Conservation (phyloP, 2,888 invertebrate species). For the Drosophila kambysellisi region DNA sequence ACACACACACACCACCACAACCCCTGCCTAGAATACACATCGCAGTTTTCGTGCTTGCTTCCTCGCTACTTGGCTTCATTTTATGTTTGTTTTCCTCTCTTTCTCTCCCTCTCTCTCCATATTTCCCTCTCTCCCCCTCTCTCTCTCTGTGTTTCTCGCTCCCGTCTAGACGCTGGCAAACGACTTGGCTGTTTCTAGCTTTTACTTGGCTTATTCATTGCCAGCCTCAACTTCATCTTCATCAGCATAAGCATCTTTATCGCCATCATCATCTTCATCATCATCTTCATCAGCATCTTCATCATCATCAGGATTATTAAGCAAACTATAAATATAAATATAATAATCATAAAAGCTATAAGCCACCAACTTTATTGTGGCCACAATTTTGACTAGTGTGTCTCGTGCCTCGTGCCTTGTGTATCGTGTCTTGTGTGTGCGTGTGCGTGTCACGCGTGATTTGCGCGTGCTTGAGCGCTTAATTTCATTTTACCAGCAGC, state of each 20-base stretch:
- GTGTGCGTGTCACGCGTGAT: slow-evolving; percentile 71
- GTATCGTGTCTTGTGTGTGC: slow-evolving; percentile 27
- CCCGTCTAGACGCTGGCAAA: slow-evolving; percentile 43
- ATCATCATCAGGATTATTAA: slow-evolving; percentile 3
- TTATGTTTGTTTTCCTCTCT: slow-evolving; percentile 57
- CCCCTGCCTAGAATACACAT: neutral
- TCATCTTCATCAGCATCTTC: slow-evolving; percentile 4
- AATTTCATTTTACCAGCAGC: slow-evolving; percentile 62
- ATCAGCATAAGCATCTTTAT: slow-evolving; percentile 2
- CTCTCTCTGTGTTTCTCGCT: neutral
- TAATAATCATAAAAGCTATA: slow-evolving; percentile 31
- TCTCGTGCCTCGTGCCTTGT: slow-evolving; percentile 1
- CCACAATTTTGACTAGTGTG: slow-evolving; percentile 22
- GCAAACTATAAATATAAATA: slow-evolving; percentile 68
- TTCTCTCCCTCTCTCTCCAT: neutral
- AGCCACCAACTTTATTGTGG: slow-evolving; percentile 48
- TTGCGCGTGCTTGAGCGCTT: slow-evolving; percentile 58
- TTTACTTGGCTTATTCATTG: slow-evolving; percentile 66
- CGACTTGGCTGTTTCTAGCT: slow-evolving; percentile 15
- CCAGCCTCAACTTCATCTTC: slow-evolving; percentile 44
- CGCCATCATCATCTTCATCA: slow-evolving; percentile 14
- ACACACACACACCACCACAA: neutral
- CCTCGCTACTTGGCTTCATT: slow-evolving; percentile 48
- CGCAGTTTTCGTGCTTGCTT: slow-evolving; percentile 12
- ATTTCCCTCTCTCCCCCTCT: neutral